Percentiles rank a stretch among this genome's conserved stretches.
These are phyloP conservation scores for Furcifer pardalis DNA, from an alignment of 2,797 vertebrate genomes.

Conservation along the genomic window DNA sequence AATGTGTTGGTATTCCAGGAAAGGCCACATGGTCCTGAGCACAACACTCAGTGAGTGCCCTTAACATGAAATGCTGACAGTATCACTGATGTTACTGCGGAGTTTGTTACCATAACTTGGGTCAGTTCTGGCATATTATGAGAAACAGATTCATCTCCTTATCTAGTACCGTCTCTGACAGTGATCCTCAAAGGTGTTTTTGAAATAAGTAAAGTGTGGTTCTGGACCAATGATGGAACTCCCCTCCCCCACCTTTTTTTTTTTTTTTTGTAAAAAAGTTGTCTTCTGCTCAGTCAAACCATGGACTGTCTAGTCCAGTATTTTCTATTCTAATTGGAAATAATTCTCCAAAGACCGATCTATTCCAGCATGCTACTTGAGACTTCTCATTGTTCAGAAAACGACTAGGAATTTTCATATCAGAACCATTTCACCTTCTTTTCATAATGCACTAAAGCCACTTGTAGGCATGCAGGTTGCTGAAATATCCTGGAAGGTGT, in stretches of 20 bases:
- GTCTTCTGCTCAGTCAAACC: neutral
- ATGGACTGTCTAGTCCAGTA: neutral
- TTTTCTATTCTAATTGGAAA: neutral
- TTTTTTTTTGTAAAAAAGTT: neutral
- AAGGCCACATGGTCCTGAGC: neutral
- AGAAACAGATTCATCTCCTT: neutral
- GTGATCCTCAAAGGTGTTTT: neutral
- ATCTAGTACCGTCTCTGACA: neutral
- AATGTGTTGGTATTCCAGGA: neutral
- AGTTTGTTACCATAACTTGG: neutral
- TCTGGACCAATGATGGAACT: neutral
- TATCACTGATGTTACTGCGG: neutral
- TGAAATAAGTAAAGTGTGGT: neutral
- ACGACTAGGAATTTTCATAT: neutral
- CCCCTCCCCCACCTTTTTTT: too few relatives aligned
- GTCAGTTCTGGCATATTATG: neutral
- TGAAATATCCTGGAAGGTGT: neutral
- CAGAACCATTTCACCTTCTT: neutral
- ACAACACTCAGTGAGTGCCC: neutral
- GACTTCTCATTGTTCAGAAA: neutral
- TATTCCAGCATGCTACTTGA: neutral
- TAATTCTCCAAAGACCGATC: neutral
- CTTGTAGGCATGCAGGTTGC: neutral
- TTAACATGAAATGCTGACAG: neutral
- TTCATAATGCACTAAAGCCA: neutral